A percentile compares a stretch with the other conserved stretches of the same genome.
phyloP scores from a whole-genome alignment of 2,888 invertebrate species.

The Melipona bicolor region DNA sequence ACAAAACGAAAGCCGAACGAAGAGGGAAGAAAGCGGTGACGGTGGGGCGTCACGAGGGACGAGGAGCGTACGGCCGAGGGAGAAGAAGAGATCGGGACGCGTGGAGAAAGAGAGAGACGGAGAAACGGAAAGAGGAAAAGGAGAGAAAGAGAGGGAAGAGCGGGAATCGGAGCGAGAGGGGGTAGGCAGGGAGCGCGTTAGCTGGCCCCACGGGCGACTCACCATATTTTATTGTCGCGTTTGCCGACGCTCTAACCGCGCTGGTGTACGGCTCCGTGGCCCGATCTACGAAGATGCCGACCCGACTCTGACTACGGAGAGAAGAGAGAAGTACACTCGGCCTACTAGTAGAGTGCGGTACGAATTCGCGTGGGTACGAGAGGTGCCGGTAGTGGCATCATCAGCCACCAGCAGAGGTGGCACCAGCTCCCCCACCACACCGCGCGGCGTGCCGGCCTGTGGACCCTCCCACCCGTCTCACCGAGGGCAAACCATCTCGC shows the following conservation, averaged over 20 bases:
- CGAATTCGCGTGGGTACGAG: slow-evolving; percentile 68
- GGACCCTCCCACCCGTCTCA: slow-evolving; percentile 81
- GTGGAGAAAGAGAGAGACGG: slow-evolving; percentile 56
- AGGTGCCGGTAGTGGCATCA: slow-evolving; percentile 63
- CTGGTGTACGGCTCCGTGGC: slow-evolving; percentile 73
- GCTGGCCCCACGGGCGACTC: slow-evolving; percentile 76
- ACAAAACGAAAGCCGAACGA: slow-evolving; percentile 71
- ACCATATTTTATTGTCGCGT: slow-evolving; percentile 83
- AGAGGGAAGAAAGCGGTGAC: slow-evolving; percentile 76
- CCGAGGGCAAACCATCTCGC: slow-evolving; percentile 80
- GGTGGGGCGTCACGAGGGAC: slow-evolving; percentile 69
- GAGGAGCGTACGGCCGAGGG: slow-evolving; percentile 55
- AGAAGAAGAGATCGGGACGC: slow-evolving; percentile 53
- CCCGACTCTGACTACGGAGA: slow-evolving; percentile 44
- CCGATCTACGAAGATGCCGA: slow-evolving; percentile 71
- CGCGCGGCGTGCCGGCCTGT: slow-evolving; percentile 77
- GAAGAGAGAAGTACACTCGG: slow-evolving; percentile 59
- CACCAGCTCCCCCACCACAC: slow-evolving; percentile 74
- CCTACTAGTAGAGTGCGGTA: slow-evolving; percentile 59
- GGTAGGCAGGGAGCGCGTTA: slow-evolving; percentile 69
- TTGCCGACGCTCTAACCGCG: slow-evolving; percentile 82
- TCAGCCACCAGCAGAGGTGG: slow-evolving; percentile 76
- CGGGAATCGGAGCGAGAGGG: slow-evolving; percentile 54
- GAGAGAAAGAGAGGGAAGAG: slow-evolving; percentile 64
- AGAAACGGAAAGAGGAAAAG: slow-evolving; percentile 67